Base-by-base conservation (phyloP, 2,797 vertebrate genomes). In the Oceanodroma leucorhoa region DNA sequence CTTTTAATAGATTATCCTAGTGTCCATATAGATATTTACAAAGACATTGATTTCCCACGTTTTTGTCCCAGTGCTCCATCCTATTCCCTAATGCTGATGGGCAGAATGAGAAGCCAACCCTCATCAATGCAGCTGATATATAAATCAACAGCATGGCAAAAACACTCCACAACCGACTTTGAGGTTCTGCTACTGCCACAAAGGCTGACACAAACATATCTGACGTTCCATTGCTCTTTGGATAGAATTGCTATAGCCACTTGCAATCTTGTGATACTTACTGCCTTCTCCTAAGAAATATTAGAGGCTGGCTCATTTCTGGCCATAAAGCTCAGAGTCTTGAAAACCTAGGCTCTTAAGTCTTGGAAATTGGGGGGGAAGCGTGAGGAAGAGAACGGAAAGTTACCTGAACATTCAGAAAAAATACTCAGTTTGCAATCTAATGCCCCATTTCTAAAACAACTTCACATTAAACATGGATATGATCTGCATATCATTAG, bases 1-100 rank as follows among this genome's bases (percentile, higher is more conserved):
- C 91, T 97, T 97, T 96, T 96, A 96, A 95, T 45, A 97, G 96
- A 94, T 97, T 96, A 96, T 95, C 90, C 88, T 15, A 11, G 80
- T 96, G 95, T 95, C 97, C 93, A 87, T 86, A 75, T 9, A 93
- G 92, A 97, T 96, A 95, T 89, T 94, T 94, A 67, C 91, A 87
- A 67, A 94, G 96, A 97, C 80, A 87, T 95, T 96, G 97, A 97
- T 96, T 92, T 79, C 77, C 84, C 82, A 75, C 3, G 1, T 41
- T 96, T 91, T 93, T 84, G 83, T 95, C 94, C 93, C 94, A 92
- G 43, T 41, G 94, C 78, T 97, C 87, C 60, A 60, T 95, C 61
- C 62, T 50, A 32, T 82, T 81, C 90, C 93, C 91, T 93, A 36
- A 89, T 54, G 80, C 66, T 94, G 91, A 93, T 85, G 66, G 89